Evolutionary conservation across 2,797 vertebrate genomes (phyloP).

Genomic region (Rhabdophis nuchalis): DNA sequence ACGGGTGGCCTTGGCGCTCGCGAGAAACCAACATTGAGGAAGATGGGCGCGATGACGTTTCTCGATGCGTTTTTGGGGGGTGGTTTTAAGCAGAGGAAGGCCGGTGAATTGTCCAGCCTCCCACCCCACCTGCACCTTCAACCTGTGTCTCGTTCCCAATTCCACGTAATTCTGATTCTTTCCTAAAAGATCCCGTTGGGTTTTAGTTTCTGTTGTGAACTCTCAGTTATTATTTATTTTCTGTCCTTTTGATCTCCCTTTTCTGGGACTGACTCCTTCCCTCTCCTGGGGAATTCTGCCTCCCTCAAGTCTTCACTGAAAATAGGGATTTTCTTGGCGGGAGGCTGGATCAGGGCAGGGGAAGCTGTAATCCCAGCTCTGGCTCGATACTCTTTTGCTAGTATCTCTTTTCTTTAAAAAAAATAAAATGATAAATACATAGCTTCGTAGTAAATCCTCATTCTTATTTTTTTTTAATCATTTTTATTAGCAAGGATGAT

Average conservation of each 20-base stretch:
- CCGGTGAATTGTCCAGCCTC: no score
- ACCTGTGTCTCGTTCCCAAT: no score
- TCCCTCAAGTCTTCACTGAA: not conserved
- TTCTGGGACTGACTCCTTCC: not conserved
- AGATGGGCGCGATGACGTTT: fast-evolving
- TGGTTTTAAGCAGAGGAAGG: not conserved
- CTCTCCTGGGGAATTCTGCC: not conserved
- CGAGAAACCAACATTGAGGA: not conserved
- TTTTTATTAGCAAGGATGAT: no score
- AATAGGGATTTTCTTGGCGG: not conserved
- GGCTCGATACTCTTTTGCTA: not conserved
- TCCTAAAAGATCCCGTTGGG: not conserved
- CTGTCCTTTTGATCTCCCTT: not conserved
- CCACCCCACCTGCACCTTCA: no score
- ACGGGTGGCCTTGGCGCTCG: not conserved
- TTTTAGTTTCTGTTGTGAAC: not conserved
- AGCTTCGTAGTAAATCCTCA: not conserved
- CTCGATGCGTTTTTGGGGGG: no score
- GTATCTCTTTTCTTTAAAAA: not conserved
- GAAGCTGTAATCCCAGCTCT: not conserved
- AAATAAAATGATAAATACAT: not conserved
- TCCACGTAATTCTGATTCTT: not conserved
- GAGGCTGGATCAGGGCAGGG: not conserved
- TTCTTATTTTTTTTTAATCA: not conserved
- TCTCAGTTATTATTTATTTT: not conserved